These are phyloP conservation scores for Hyperoplus lanceolatus DNA, from an alignment of 2,797 vertebrate species.

Conservation along the genomic window DNA sequence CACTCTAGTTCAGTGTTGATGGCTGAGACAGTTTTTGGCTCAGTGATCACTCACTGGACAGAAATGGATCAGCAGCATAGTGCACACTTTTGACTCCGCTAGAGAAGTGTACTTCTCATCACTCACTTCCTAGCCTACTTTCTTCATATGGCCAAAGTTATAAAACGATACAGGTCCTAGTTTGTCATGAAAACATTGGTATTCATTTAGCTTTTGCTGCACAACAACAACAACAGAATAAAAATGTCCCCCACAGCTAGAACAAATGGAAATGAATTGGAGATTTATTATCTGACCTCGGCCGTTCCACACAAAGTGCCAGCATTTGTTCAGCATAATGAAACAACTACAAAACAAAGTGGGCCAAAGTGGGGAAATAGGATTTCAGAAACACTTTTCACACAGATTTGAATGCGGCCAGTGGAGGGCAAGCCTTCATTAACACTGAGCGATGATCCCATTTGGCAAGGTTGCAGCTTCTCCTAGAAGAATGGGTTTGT, in stretches of 20 bases:
- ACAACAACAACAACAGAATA: conserved; percentile 10
- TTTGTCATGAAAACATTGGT: conserved; percentile 13
- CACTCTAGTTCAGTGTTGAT: conserved; percentile 11
- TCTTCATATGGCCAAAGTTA: background rate
- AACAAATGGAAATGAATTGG: conserved; percentile 3
- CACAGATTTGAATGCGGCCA: conserved; percentile 1
- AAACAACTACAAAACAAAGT: background rate
- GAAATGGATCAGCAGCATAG: conserved; percentile 20
- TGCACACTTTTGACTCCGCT: background rate
- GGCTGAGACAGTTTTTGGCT: conserved; percentile 16
- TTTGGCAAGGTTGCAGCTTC: background rate
- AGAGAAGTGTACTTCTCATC: background rate
- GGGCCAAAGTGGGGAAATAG: background rate
- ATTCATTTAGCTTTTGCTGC: background rate
- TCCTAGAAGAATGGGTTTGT: background rate
- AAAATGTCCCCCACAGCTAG: background rate
- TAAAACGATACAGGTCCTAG: conserved; percentile 7
- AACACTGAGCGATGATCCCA: background rate
- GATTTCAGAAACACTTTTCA: background rate
- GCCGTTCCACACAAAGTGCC: background rate
- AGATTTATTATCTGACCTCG: conserved; percentile 19
- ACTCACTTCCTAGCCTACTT: background rate
- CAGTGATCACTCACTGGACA: background rate
- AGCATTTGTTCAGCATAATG: background rate
- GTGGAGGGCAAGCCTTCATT: background rate